Evolutionary conservation across 2,888 invertebrate genomes (phyloP), one percentile per base, ranked within the genome.

Genomic region (Argyresthia albistria): DNA sequence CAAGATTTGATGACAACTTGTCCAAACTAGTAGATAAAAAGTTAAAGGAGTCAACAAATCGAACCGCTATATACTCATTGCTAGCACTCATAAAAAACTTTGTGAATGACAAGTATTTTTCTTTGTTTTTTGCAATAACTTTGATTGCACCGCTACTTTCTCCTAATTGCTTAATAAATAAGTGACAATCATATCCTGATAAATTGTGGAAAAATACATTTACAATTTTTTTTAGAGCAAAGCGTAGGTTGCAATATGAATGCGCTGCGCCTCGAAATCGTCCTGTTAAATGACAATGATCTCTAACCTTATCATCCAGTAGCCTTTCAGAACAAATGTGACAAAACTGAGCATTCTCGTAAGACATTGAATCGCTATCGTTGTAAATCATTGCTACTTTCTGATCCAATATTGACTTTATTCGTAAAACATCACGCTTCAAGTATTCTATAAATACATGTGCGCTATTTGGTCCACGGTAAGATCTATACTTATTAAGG

Each of bases 141-240:
- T 57, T 57, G 3, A 62, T 46, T 4, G 35, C 1, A 16, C 61
- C 59, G 15, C 11, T 10, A 49, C 52, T 53, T 50, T 54, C 57
- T 25, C 25, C 25, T 25, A 25, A 25, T 25, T 25, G 25, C 25
- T 25, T 25, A 25, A 25, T 25, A 25, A 59, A 60, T 11, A 60
- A 43, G 51, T 62, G 62, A 8, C 46, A 54, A 46, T 62, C 58
- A 56, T 62, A 62, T 7, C 56, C 55, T n/a, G 55, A 25, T 43
- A 62, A 42, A 51, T 60, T 61, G 55, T 61, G 60, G 53, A 62
- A 62, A 8, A 62, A 48, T 6, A 64, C 55, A 1, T 62, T 61
- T 11, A 64, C 53, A 15, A 61, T 62, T 49, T 56, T 35, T 45
- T 55, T 53, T 11, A 57, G 54, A 54, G 35, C 56, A 46, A 51